phyloP scores from a whole-genome alignment of 2,113 vertebrate species.

The Ascaphus truei region DNA sequence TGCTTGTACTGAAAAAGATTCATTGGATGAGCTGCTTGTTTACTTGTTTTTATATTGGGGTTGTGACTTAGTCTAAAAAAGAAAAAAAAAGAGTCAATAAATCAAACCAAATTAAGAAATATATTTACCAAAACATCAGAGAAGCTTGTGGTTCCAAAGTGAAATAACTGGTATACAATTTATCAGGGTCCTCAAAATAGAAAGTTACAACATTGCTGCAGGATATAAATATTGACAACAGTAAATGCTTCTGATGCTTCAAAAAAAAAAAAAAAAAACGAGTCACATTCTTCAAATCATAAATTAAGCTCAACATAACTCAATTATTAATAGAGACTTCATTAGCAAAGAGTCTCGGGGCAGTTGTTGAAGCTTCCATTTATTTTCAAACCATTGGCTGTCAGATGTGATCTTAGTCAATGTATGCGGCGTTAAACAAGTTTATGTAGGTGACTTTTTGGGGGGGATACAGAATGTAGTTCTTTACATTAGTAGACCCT shows the following conservation, averaged over 20 bases:
- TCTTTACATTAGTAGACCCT: too few species aligned
- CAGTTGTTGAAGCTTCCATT: constrained; percentile 28
- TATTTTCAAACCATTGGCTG: constrained; percentile 28
- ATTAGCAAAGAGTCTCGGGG: constrained; percentile 33
- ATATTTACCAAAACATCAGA: too few species aligned
- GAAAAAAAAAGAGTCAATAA: neutral
- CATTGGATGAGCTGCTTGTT: too few species aligned
- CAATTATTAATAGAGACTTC: constrained; percentile 36
- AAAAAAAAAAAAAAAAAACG: constrained; percentile 33
- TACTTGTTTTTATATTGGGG: neutral
- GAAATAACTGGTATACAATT: neutral
- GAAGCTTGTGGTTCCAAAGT: neutral
- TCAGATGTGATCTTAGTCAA: constrained; percentile 29
- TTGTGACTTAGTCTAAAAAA: neutral
- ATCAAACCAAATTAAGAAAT: neutral
- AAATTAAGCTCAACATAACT: constrained; percentile 30
- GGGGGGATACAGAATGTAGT: neutral
- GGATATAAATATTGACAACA: constrained; percentile 27
- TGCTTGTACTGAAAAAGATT: too few species aligned
- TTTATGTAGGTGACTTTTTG: neutral
- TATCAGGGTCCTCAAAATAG: constrained; percentile 12
- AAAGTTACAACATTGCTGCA: constrained; percentile 21
- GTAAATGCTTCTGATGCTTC: constrained; percentile 32
- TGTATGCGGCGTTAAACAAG: constrained; percentile 28
- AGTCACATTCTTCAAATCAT: constrained; percentile 33